Conservation (phyloP, 2,113 vertebrate genomes). For the Turnix velox region DNA sequence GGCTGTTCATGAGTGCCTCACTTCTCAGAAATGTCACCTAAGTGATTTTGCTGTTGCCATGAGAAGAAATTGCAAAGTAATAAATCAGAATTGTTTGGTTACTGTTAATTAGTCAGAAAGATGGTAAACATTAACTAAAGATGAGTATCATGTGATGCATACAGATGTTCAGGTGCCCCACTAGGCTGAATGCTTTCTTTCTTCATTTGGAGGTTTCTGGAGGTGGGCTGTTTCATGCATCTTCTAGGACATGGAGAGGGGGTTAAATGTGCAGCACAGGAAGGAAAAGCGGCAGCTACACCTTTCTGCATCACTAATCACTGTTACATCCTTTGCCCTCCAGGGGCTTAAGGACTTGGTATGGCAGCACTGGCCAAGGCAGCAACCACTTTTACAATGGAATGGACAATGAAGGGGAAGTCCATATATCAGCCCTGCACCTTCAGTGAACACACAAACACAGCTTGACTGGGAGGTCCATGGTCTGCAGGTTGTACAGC, state of each 20-base stretch:
- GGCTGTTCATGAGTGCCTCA: neutral
- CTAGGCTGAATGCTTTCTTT: neutral
- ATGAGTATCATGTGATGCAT: neutral
- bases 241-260: neutral
- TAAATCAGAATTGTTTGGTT: neutral
- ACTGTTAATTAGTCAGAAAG: neutral
- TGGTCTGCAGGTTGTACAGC: rapidly evolving
- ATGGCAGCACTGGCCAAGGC: neutral
- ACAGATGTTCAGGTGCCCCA: neutral
- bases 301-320: neutral
- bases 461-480: neutral
- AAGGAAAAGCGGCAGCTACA: neutral
- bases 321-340: neutral
- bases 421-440: rapidly evolving
- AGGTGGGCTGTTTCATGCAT: neutral
- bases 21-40: neutral
- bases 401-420: neutral
- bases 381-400: neutral
- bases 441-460: rapidly evolving
- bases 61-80: neutral
- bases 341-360: neutral
- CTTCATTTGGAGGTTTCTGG: neutral
- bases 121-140: conserved; percentile 7
- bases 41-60: neutral
- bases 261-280: neutral